Conservation (phyloP, 1,140 invertebrate species). For the Ladona fulva region DNA sequence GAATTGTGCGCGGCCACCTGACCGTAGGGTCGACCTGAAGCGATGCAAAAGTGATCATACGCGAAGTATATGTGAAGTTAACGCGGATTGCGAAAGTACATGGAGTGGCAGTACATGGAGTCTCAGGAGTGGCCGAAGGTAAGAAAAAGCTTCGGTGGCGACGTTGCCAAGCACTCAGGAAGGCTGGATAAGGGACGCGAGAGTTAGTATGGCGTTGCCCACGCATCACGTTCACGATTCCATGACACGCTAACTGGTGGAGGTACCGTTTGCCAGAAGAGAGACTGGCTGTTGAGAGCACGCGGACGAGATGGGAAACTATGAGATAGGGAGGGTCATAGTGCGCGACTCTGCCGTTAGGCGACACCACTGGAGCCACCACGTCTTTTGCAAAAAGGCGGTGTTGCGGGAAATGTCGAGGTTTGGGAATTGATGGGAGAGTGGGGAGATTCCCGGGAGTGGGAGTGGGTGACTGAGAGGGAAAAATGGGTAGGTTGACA, state of each 20-base stretch:
- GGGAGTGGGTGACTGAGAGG: background rate
- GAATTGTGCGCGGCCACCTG: no score
- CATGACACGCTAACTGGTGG: background rate
- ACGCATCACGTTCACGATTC: conserved; percentile 3
- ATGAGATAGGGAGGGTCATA: background rate
- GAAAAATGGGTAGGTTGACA: background rate
- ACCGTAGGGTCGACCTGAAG: no score
- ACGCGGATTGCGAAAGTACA: no score
- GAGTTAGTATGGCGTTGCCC: background rate
- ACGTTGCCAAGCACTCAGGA: background rate
- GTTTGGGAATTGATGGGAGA: background rate
- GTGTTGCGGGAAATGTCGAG: no score
- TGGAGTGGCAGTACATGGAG: no score
- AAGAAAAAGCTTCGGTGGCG: background rate
- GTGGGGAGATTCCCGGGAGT: background rate
- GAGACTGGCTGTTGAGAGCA: background rate
- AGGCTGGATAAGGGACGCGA: background rate
- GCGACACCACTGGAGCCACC: background rate
- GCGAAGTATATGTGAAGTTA: no score
- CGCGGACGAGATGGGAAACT: background rate
- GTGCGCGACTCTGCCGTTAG: background rate
- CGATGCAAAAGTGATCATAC: no score
- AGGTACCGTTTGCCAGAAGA: background rate
- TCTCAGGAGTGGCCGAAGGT: no score
- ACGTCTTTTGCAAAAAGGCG: background rate